Base-by-base conservation (phyloP, 2,113 vertebrate genomes). In the Cygnus atratus region DNA sequence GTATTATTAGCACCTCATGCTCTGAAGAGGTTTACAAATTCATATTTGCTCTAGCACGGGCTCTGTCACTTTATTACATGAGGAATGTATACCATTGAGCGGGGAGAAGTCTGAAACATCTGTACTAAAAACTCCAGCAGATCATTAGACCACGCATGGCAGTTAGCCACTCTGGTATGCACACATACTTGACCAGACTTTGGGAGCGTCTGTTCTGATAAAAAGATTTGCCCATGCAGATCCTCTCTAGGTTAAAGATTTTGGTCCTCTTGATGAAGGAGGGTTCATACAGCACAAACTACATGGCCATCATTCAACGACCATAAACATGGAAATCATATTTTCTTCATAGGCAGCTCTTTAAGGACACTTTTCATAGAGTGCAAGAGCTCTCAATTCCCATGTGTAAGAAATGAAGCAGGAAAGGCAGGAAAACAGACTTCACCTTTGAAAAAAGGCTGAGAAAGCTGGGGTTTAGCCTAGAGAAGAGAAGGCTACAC, bases 131-230 rank as follows among this genome's bases (percentile, higher is more conserved):
- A 24, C 24, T 78, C 21, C 13, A 14, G 20, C 13, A 70, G n/a
- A 63, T 13, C 35, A 29, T 75, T 46, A 83, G 39, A 9, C 17
- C 6, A 8, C 15, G 29, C 13, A 22, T 6, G 14, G 43, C 33
- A 80, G 1, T 46, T 9, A 76, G 67, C 9, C 11, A 13, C 19
- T n/a, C 13, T 2, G 3, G 5, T 75, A 54, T 44, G 31, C 22
- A 67, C 9, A 5, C 6, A n/a, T 29, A 13, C 28, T 71, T 0
- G 0, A 5, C 17, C 31, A 46, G 65, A 26, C 29, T 65, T 65
- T 8, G 9, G 14, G 29, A 55, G 11, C 10, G 3, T 54, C 41
- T 41, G 1, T 52, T 59, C 67, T 29, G 11, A 6, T 24, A 24
- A 58, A 13, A 61, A 48, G 48, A 25, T 25, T 70, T 61, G 26